Percentiles rank a stretch among this genome's conserved stretches.
These are phyloP conservation scores for Botrylloides violaceus DNA, from an alignment of 23 tunicate species.

Conservation along the genomic window DNA sequence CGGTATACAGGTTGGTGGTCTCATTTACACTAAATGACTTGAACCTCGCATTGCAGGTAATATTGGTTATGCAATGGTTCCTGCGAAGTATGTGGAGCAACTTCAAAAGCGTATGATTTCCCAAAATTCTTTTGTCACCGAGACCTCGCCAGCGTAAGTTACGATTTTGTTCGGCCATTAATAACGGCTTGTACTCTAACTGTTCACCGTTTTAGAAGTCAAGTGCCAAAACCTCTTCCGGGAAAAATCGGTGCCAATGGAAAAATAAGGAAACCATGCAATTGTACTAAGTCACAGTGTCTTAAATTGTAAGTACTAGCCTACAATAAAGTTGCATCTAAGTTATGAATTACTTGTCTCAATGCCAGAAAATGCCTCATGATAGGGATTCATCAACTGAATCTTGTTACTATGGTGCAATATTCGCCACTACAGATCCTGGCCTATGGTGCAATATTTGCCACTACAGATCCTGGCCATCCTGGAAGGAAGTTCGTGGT, in stretches of 20 bases:
- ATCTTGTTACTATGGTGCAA: neutral
- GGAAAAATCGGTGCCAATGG: slow-evolving; percentile 31
- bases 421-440: no score
- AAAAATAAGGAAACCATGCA: slow-evolving; percentile 75
- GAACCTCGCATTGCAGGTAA: slow-evolving; percentile 60
- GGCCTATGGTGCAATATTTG: no score
- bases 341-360: neutral
- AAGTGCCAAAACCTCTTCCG: neutral
- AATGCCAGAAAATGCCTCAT: neutral
- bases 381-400: no score
- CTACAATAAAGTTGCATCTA: no score
- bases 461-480: no score
- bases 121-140: slow-evolving; percentile 25
- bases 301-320: slow-evolving; percentile 52
- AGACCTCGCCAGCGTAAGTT: slow-evolving; percentile 1
- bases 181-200: neutral
- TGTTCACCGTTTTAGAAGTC: neutral
- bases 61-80: slow-evolving; percentile 84
- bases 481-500: no score
- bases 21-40: neutral
- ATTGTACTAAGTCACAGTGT: slow-evolving; percentile 95
- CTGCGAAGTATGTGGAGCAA: slow-evolving; percentile 87
- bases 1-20: no score
- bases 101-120: slow-evolving; percentile 50
- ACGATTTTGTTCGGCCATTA: neutral